Conservation (phyloP, 2,888 invertebrate species). For the Heliconius erato region DNA sequence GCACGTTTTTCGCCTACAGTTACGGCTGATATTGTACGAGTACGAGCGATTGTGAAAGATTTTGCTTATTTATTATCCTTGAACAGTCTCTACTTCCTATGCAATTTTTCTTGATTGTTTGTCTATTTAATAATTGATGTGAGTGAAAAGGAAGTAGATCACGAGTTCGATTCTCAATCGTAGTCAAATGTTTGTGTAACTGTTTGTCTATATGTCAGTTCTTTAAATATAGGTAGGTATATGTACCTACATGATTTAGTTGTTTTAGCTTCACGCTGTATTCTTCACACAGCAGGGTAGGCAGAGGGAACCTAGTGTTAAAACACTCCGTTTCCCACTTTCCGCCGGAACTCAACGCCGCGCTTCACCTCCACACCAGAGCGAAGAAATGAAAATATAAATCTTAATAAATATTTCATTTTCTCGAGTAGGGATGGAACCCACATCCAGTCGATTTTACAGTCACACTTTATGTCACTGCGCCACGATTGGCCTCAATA, state of each 20-base stretch:
- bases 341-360: too few relatives aligned
- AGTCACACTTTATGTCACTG: too few relatives aligned
- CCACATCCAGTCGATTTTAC: too few relatives aligned
- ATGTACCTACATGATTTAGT: not conserved
- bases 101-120: not conserved
- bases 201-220: not conserved
- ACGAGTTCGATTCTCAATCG: not conserved
- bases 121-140: not conserved
- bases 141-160: not conserved
- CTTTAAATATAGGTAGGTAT: not conserved
- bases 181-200: not conserved
- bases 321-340: too few relatives aligned
- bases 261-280: too few relatives aligned
- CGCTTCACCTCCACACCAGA: too few relatives aligned
- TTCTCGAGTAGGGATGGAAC: too few relatives aligned
- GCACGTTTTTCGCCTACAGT: constrained; percentile 84
- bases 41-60: constrained; percentile 68
- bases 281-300: too few relatives aligned
- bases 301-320: too few relatives aligned
- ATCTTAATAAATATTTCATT: too few relatives aligned
- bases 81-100: constrained; percentile 11
- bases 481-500: not conserved
- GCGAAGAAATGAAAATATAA: too few relatives aligned
- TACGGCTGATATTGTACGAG: constrained; percentile 72
- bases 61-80: constrained; percentile 26